A percentile compares a stretch with the other conserved stretches of the same genome.
Evolutionary conservation across 2,888 invertebrate species (phyloP).

Genomic region (Celastrina argiolus): DNA sequence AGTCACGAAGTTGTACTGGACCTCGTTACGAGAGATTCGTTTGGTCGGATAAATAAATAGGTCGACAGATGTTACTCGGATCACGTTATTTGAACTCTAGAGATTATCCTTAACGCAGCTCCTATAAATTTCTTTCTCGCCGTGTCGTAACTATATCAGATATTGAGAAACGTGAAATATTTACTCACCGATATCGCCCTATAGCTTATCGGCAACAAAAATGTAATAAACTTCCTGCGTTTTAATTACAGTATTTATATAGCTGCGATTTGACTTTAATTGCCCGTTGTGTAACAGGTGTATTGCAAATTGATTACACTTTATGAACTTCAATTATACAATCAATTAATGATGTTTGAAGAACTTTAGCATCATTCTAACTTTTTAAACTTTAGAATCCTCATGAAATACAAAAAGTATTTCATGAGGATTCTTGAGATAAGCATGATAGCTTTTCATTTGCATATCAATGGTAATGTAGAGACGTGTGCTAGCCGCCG

Average conservation of each 20-base stretch:
- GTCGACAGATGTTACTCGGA: constrained; percentile 23
- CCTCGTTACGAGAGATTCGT: constrained; percentile 22
- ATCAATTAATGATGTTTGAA: too few species aligned
- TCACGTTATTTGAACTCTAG: constrained; percentile 19
- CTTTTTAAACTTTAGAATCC: too few species aligned
- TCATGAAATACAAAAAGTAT: too few species aligned
- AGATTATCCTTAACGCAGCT: constrained; percentile 23
- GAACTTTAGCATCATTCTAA: too few species aligned
- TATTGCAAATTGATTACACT: not conserved
- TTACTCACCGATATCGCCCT: not conserved
- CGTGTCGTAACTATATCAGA: constrained; percentile 16
- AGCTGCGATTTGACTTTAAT: not conserved
- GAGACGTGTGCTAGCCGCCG: not conserved
- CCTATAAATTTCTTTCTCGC: constrained; percentile 21
- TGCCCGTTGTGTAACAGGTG: not conserved
- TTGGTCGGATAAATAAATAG: constrained; percentile 25
- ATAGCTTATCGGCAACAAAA: not conserved
- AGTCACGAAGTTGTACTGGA: constrained; percentile 24
- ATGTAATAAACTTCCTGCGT: not conserved
- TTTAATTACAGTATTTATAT: not conserved
- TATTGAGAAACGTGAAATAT: constrained; percentile 17
- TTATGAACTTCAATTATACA: not conserved
- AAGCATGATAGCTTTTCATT: too few species aligned
- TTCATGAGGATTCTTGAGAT: too few species aligned
- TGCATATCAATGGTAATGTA: too few species aligned